phyloP scores from a whole-genome alignment of 2,888 invertebrate genomes.

The Leptopilina myrica region DNA sequence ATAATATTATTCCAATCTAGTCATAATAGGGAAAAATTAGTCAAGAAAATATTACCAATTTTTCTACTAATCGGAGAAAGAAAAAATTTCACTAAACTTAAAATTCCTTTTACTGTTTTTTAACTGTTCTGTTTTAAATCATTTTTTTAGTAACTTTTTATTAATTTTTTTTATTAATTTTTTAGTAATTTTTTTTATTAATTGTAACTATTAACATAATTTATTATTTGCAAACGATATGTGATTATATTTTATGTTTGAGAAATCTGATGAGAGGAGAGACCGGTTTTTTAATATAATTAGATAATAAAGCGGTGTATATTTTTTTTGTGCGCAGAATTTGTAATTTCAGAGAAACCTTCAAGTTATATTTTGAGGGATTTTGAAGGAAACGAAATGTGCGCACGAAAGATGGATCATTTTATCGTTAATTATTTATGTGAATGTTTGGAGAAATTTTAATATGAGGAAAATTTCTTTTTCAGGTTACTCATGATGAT shows the following conservation, averaged over 20 bases:
- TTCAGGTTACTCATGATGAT: conserved; percentile 18
- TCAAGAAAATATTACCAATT: not conserved
- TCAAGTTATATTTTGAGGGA: conserved; percentile 44
- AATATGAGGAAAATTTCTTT: not conserved
- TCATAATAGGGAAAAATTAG: too few relatives aligned
- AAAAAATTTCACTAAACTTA: too few relatives aligned
- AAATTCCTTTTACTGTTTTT: too few relatives aligned
- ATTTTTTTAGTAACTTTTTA: too few relatives aligned
- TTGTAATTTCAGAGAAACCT: conserved; percentile 69
- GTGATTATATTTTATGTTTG: not conserved
- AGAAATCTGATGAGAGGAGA: not conserved
- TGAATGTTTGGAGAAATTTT: not conserved
- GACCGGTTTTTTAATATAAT: conserved; percentile 32
- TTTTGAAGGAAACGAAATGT: conserved; percentile 44
- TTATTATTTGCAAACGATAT: not conserved
- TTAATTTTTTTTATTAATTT: too few relatives aligned
- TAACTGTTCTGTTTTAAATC: too few relatives aligned
- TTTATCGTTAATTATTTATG: not conserved
- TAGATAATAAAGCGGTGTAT: conserved; percentile 43
- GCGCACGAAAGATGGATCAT: conserved; percentile 47
- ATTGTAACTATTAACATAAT: not conserved
- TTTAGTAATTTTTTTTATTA: not conserved
- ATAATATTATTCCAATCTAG: not conserved
- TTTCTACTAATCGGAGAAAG: not conserved
- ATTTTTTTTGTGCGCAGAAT: conserved; percentile 67